Base-by-base conservation (phyloP, 2,113 vertebrate species). In the Callipepla californica region DNA sequence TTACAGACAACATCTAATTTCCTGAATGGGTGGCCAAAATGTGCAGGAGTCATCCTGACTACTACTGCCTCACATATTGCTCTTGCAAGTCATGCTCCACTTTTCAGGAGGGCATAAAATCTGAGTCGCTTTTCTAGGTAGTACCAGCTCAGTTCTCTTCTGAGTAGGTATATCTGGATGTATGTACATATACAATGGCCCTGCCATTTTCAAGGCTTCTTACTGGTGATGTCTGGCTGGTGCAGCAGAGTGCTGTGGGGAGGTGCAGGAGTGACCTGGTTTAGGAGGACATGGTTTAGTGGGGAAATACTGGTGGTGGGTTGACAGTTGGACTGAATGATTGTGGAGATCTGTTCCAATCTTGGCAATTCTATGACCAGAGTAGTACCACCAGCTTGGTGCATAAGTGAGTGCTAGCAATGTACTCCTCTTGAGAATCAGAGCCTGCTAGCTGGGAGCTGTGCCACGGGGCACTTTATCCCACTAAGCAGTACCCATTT, bases 1-100 rank as follows among this genome's bases (percentile, higher is more conserved):
- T 79, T 91, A 66, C 86, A 82, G 95, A 93, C 96, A 96, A 85
- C 92, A 59, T 96, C 67, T 92, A 91, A 96, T 96, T 96, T 96
- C 74, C 95, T 85, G 81, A 85, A 92, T 53, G 87, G n/a, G 78
- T 91, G 92, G 92, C 57, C 84, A 78, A 76, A 44, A 68, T 76
- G 36, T 32, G n/a, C 91, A 51, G 75, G 3, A 87, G 92, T 93
- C 94, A 73, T 75, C 69, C 89, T 73, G 85, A 76, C n/a, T 81
- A 62, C 84, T 53, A 11, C 38, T 62, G 70, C 53, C 67, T 63
- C 63, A 26, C 19, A 32, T 77, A 70, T 85, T 58, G 3, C 42
- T 80, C 45, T 82, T 91, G 80, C 28, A 40, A 88, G 69, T 68
- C 44, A 6, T 1, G 57, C 42, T 85, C 91, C 42, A 3, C 42